These are phyloP conservation scores for Hemicentrotus pulcherrimus DNA, from an alignment of 35 echinoderm and acorn worm genomes.

Conservation along the genomic window DNA sequence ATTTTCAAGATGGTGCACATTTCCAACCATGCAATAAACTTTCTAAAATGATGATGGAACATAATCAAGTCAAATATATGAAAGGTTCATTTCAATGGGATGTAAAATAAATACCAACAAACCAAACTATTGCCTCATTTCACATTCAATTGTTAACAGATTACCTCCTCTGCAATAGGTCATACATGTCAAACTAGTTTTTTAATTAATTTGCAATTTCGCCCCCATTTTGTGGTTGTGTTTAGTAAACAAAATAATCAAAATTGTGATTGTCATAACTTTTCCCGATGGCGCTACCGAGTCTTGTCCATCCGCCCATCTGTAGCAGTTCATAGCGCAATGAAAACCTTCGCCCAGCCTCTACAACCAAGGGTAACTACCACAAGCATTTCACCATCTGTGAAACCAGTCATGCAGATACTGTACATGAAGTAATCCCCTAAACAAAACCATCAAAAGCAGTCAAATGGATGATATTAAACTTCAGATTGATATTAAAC, in stretches of 20 bases:
- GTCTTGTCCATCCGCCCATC: not conserved
- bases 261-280: not conserved
- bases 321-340: not conserved
- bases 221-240: not conserved
- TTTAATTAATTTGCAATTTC: not conserved
- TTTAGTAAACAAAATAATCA: not conserved
- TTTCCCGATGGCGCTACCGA: not conserved
- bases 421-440: not conserved
- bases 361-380: not conserved
- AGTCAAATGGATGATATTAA: not conserved
- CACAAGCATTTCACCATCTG: not conserved
- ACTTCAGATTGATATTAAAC: constrained; percentile 2
- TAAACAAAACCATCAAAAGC: not conserved
- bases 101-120: not conserved
- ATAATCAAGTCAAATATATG: not conserved
- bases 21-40: not conserved
- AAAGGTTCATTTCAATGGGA: not conserved
- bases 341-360: not conserved
- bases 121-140: not conserved
- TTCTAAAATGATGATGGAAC: not conserved
- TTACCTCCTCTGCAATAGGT: not conserved
- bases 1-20: too few relatives aligned
- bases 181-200: not conserved
- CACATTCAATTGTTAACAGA: too few relatives aligned
- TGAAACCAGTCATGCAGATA: not conserved